phyloP scores from a whole-genome alignment of 1,140 invertebrate species.

The Drosophila miranda region DNA sequence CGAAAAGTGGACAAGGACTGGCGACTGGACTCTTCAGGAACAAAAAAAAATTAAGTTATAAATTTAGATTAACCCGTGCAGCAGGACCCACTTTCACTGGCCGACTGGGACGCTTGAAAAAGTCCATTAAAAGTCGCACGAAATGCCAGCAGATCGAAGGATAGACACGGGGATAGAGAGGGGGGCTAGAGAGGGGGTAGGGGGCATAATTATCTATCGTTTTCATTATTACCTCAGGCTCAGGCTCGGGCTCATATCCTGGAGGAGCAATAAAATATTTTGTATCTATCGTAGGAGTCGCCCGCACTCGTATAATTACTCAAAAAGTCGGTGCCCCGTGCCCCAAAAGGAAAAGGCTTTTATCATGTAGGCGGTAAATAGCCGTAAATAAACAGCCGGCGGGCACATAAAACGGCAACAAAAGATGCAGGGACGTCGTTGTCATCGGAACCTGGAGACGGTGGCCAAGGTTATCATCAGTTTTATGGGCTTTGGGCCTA shows the following conservation, averaged over 20 bases:
- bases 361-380: conserved; percentile 76
- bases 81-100: conserved; percentile 41
- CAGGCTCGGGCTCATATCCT: conserved; percentile 58
- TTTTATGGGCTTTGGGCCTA: conserved; percentile 70
- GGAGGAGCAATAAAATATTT: conserved; percentile 77
- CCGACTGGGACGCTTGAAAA: conserved; percentile 39
- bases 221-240: conserved; percentile 69
- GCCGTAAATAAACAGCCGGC: conserved; percentile 70
- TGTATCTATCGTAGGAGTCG: conserved; percentile 66
- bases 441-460: conserved; percentile 42
- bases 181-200: background rate
- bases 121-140: conserved; percentile 68
- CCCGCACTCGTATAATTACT: conserved; percentile 62
- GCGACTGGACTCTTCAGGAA: conserved; percentile 45
- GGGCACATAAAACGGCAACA: conserved; percentile 64
- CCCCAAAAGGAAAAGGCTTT: conserved; percentile 47
- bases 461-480: conserved; percentile 72
- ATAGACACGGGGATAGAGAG: background rate
- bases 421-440: conserved; percentile 58
- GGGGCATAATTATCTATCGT: conserved; percentile 70
- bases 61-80: conserved; percentile 76
- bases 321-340: conserved; percentile 55
- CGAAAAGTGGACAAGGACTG: conserved; percentile 3
- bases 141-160: too few species aligned
- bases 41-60: conserved; percentile 76